These are phyloP conservation scores for Sorex maritimensis DNA, from an alignment of 2,797 vertebrate species.

Conservation along the genomic window DNA sequence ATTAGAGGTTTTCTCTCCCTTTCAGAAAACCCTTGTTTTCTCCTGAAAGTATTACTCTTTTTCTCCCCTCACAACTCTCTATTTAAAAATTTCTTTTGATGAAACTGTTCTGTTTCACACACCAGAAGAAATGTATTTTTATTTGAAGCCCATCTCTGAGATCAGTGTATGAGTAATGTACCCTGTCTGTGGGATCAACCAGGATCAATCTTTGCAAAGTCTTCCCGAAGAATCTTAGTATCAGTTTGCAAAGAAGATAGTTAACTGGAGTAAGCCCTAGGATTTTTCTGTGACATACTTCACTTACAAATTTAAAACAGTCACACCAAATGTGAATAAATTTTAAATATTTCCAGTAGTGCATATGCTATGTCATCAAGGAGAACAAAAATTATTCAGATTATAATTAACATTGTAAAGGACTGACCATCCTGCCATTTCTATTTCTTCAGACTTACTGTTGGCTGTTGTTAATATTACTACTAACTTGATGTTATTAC, in stretches of 20 bases:
- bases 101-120: background rate
- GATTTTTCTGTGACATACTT: background rate
- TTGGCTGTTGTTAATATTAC: background rate
- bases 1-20: no score
- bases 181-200: background rate
- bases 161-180: background rate
- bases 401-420: constrained; percentile 18
- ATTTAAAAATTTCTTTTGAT: no score
- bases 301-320: background rate
- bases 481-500: background rate
- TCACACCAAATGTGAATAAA: background rate
- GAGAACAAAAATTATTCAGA: background rate
- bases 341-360: constrained; percentile 7
- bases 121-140: background rate
- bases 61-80: no score
- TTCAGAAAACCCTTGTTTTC: no score
- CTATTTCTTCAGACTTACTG: background rate
- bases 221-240: background rate
- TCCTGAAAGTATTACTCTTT: no score
- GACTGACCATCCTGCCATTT: background rate
- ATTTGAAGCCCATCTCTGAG: background rate
- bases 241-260: background rate
- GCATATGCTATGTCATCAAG: background rate
- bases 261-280: background rate
- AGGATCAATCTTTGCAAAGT: background rate